phyloP scores from a whole-genome alignment of 2,797 vertebrate species.

The Rachycentron canadum region DNA sequence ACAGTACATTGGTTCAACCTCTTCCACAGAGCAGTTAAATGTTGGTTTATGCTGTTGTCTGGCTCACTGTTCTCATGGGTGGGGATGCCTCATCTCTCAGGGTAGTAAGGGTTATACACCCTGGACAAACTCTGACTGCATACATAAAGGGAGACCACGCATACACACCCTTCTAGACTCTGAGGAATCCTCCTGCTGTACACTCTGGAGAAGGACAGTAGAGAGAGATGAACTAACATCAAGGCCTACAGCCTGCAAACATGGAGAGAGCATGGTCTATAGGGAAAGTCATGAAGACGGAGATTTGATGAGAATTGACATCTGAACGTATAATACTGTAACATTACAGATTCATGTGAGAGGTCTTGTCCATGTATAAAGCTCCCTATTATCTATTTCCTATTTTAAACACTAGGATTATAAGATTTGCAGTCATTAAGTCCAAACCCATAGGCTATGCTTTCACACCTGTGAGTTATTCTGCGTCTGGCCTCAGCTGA shows the following conservation, averaged over 20 bases:
- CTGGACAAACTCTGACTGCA: slow-evolving; percentile 21
- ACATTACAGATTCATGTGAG: neutral
- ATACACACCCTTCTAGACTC: slow-evolving; percentile 38
- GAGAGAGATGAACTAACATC: neutral
- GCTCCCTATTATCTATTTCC: slow-evolving; percentile 16
- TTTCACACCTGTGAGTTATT: slow-evolving; percentile 58
- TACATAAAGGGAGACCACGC: slow-evolving; percentile 16
- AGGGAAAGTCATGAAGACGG: neutral
- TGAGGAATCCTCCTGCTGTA: slow-evolving; percentile 33
- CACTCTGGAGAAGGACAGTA: slow-evolving; percentile 1
- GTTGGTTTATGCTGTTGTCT: slow-evolving; percentile 47
- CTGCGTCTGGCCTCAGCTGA: slow-evolving; percentile 48
- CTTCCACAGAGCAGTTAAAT: slow-evolving; percentile 1
- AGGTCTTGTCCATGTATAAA: neutral
- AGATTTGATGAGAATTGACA: neutral
- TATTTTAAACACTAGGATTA: slow-evolving; percentile 29
- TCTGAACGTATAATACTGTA: neutral
- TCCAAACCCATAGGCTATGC: slow-evolving; percentile 30
- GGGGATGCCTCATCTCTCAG: slow-evolving; percentile 31
- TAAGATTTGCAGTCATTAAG: slow-evolving; percentile 28
- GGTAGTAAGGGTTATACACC: slow-evolving; percentile 11
- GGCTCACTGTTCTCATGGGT: slow-evolving; percentile 34
- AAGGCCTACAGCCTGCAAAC: neutral
- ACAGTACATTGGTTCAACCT: neutral
- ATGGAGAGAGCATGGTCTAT: neutral